Evolutionary conservation across 1,140 invertebrate species (phyloP).

Genomic region (Diprion similis): DNA sequence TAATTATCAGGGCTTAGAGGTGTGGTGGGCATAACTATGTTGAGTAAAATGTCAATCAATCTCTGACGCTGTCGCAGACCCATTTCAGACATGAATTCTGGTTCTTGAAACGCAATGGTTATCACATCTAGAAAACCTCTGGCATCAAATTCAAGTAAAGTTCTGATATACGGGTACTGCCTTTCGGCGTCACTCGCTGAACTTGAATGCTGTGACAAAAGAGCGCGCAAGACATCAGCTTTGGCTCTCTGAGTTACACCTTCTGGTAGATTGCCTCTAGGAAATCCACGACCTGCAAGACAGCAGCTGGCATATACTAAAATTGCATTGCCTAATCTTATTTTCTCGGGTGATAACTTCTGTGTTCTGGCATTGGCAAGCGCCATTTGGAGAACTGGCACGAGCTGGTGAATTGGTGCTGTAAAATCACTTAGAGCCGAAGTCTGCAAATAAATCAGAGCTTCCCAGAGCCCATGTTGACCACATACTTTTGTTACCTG

Average conservation of each 20-base stretch:
- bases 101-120: conserved; percentile 86
- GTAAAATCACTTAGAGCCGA: conserved; percentile 85
- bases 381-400: conserved; percentile 64
- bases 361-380: conserved; percentile 42
- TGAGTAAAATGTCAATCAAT: conserved; percentile 81
- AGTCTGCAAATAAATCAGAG: conserved; percentile 89
- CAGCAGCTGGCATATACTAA: conserved; percentile 94
- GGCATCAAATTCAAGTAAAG: conserved; percentile 85
- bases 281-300: conserved; percentile 90
- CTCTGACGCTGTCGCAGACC: conserved; percentile 77
- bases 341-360: conserved; percentile 55
- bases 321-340: conserved; percentile 84
- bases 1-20: conserved; percentile 44
- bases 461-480: conserved; percentile 81
- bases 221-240: conserved; percentile 73
- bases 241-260: conserved; percentile 74
- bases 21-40: conserved; percentile 72
- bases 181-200: conserved; percentile 71
- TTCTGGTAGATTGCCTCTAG: conserved; percentile 83
- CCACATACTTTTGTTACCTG: conserved; percentile 79
- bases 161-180: conserved; percentile 81
- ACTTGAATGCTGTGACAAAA: conserved; percentile 73
- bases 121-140: conserved; percentile 91
- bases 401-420: conserved; percentile 81
- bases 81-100: conserved; percentile 78